Percentiles rank a stretch among this genome's conserved stretches.
These are phyloP conservation scores for Macropus fuliginosus DNA, from an alignment of 2,797 vertebrate species.

Conservation along the genomic window DNA sequence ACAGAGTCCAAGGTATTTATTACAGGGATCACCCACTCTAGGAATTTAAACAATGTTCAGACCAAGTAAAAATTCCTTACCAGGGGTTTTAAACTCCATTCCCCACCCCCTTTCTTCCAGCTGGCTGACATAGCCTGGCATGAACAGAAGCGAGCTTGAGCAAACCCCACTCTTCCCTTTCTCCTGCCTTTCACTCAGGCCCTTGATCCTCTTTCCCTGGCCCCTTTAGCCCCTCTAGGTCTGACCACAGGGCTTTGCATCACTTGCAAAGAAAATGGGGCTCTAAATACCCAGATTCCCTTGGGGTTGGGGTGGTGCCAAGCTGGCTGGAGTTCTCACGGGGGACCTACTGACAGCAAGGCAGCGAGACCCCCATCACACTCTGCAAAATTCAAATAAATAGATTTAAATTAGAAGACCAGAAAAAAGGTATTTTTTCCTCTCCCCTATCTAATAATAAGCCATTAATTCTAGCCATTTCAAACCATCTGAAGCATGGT, in stretches of 20 bases:
- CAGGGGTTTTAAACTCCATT: conserved; percentile 69
- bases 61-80: conserved; percentile 76
- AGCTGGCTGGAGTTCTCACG: conserved; percentile 28
- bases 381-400: conserved; percentile 80
- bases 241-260: conserved; percentile 52
- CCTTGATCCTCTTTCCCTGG: background rate
- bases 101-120: conserved; percentile 63
- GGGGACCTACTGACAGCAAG: conserved; percentile 28
- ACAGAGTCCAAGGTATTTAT: conserved; percentile 78
- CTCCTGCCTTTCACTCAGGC: background rate
- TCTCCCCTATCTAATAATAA: conserved; percentile 82
- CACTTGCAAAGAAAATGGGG: conserved; percentile 55
- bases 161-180: conserved; percentile 1
- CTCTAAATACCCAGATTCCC: background rate
- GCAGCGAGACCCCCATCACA: conserved; percentile 37
- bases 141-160: conserved; percentile 49
- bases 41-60: conserved; percentile 81
- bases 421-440: conserved; percentile 78
- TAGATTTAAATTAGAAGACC: conserved; percentile 81
- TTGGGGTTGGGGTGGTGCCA: conserved; percentile 46
- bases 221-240: conserved; percentile 58
- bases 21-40: conserved; percentile 80
- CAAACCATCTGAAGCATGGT: conserved; percentile 81
- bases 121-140: conserved; percentile 70
- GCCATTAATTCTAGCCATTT: conserved; percentile 84